Conservation (phyloP, 1,140 invertebrate species). For the Parasteatoda tepidariorum region DNA sequence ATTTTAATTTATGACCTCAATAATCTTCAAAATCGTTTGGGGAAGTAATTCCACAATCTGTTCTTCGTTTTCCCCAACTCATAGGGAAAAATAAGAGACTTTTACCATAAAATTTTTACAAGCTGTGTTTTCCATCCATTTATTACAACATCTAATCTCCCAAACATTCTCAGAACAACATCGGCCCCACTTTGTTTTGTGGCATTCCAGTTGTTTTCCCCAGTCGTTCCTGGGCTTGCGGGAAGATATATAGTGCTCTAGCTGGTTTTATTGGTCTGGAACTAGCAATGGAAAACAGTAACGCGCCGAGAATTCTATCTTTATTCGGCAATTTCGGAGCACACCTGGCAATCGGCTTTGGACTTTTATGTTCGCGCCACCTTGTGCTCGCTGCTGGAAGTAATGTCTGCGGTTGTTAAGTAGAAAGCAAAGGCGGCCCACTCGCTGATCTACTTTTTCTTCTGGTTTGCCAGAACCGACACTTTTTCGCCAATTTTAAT, state of each 20-base stretch:
- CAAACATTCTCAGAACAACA: neutral
- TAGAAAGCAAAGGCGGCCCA: slow-evolving; percentile 59
- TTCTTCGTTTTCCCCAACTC: neutral
- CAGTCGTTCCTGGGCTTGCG: slow-evolving; percentile 6
- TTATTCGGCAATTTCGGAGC: slow-evolving; percentile 55
- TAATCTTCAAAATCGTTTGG: neutral
- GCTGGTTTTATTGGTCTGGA: slow-evolving; percentile 57
- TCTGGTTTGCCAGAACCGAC: slow-evolving; percentile 6
- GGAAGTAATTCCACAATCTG: neutral
- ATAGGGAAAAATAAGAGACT: neutral
- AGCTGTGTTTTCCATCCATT: slow-evolving; percentile 46
- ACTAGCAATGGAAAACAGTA: slow-evolving; percentile 59
- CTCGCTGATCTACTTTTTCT: slow-evolving; percentile 37
- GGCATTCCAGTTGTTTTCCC: slow-evolving; percentile 54
- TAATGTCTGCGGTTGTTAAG: slow-evolving; percentile 60
- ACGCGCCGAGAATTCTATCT: slow-evolving; percentile 59
- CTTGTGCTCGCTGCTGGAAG: slow-evolving; percentile 59
- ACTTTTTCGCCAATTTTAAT: slow-evolving; percentile 24
- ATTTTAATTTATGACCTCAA: neutral
- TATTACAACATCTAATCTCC: slow-evolving; percentile 56
- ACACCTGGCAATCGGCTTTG: slow-evolving; percentile 59
- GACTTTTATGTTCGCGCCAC: slow-evolving; percentile 60
- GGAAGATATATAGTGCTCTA: slow-evolving; percentile 48
- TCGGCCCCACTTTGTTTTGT: slow-evolving; percentile 59
- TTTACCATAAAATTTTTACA: slow-evolving; percentile 58